These are phyloP conservation scores for Poeciliopsis prolifica DNA, from an alignment of 2,113 vertebrate species.

Conservation along the genomic window DNA sequence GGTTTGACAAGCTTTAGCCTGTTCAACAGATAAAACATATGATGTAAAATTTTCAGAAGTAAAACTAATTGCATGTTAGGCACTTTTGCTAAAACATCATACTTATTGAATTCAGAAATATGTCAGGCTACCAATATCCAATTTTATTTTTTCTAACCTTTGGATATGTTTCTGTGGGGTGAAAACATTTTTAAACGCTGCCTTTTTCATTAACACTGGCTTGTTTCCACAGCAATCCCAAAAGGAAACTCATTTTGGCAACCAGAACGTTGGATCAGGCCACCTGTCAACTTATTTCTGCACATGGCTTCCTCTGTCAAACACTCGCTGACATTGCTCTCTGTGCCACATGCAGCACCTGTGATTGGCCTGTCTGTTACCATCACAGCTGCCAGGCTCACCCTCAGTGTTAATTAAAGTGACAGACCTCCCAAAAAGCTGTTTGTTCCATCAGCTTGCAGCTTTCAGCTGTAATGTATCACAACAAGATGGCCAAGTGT, in stretches of 20 bases:
- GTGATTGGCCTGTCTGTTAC: slow-evolving; percentile 61
- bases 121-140: background rate
- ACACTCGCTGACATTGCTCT: slow-evolving; percentile 62
- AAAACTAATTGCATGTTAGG: background rate
- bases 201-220: slow-evolving; percentile 66
- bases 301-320: slow-evolving; percentile 69
- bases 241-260: slow-evolving; percentile 66
- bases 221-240: slow-evolving; percentile 51
- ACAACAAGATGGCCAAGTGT: slow-evolving; percentile 21
- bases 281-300: slow-evolving; percentile 75
- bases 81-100: background rate
- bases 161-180: slow-evolving; percentile 20
- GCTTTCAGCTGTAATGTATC: slow-evolving; percentile 22
- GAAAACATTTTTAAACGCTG: slow-evolving; percentile 19
- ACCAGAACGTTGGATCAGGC: slow-evolving; percentile 57
- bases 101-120: slow-evolving; percentile 10
- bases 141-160: slow-evolving; percentile 12
- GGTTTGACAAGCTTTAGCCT: background rate
- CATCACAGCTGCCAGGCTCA: slow-evolving; percentile 71
- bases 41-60: background rate
- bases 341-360: slow-evolving; percentile 62
- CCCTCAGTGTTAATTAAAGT: slow-evolving; percentile 73
- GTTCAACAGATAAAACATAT: background rate
- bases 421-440: slow-evolving; percentile 66
- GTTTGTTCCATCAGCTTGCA: slow-evolving; percentile 34